Percentiles rank a stretch among this genome's conserved stretches.
Evolutionary conservation across 1,140 invertebrate species (phyloP).

Genomic region (Zeugodacus cucurbitae): DNA sequence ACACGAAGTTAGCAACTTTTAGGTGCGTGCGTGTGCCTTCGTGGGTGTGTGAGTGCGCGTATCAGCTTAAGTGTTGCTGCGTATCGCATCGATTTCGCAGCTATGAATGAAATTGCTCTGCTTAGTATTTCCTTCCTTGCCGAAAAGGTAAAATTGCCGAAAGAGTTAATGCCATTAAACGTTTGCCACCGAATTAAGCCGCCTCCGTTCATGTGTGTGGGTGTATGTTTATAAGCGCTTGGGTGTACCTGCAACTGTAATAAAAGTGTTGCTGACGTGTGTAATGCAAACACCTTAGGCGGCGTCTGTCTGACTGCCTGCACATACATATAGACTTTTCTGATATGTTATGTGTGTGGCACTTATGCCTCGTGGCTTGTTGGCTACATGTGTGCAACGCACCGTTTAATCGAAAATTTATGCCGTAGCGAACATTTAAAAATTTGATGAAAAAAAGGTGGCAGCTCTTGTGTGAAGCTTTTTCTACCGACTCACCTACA

Average conservation of each 20-base stretch:
- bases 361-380: background rate
- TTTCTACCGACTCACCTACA: background rate
- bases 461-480: background rate
- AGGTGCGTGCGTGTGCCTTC: background rate
- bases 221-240: background rate
- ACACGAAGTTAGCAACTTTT: background rate
- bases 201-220: too few species aligned
- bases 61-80: background rate
- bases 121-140: background rate
- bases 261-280: background rate
- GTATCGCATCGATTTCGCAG: background rate
- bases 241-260: background rate
- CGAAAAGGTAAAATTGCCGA: background rate
- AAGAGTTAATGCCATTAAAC: slow-evolving; percentile 24
- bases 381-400: background rate
- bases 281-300: background rate
- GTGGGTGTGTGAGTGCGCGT: background rate
- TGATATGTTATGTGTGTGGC: background rate
- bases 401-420: slow-evolving; percentile 20
- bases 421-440: background rate
- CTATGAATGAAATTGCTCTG: background rate
- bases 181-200: background rate
- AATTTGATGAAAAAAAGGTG: background rate
- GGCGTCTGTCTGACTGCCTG: background rate
- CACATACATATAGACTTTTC: background rate